A percentile compares a stretch with the other conserved stretches of the same genome.
Conservation (phyloP, 2,797 vertebrate species). For the Nannoperca obscura region DNA sequence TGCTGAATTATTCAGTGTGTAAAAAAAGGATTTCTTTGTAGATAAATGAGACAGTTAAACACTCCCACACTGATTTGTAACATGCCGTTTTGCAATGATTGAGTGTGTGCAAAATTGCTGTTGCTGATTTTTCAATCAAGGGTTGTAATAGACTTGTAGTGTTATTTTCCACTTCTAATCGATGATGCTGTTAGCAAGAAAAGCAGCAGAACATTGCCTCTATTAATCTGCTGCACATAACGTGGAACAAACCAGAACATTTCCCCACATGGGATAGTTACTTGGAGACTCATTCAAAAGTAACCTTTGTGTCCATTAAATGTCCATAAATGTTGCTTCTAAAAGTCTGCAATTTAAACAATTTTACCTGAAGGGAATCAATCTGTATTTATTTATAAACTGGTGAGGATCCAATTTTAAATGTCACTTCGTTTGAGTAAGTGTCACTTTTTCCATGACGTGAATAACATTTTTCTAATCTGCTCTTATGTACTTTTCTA, state of each 20-base stretch:
- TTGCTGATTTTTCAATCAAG: conserved; percentile 37
- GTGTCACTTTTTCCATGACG: not conserved
- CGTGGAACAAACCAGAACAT: not conserved
- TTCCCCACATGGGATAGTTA: not conserved
- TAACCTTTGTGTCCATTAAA: not conserved
- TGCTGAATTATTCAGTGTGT: conserved; percentile 52
- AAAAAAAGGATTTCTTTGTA: conserved; percentile 26
- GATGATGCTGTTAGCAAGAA: conserved; percentile 10
- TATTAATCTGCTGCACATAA: conserved; percentile 2
- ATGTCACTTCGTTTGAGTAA: not conserved
- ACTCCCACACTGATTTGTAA: conserved; percentile 28
- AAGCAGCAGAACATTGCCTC: conserved; percentile 33
- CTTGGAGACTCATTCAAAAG: not conserved
- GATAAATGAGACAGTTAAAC: conserved; percentile 44
- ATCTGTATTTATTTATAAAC: not conserved
- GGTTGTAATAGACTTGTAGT: conserved; percentile 1
- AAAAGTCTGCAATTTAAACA: not conserved
- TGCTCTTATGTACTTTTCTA: not conserved
- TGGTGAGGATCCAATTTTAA: not conserved
- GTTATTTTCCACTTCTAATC: conserved; percentile 31
- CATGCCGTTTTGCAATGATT: conserved; percentile 28
- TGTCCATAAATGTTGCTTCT: not conserved
- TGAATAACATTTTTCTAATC: not conserved
- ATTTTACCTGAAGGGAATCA: not conserved
- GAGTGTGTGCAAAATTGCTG: conserved; percentile 23